Base-by-base conservation (phyloP, 2,797 vertebrate species). In the Dallia pectoralis region DNA sequence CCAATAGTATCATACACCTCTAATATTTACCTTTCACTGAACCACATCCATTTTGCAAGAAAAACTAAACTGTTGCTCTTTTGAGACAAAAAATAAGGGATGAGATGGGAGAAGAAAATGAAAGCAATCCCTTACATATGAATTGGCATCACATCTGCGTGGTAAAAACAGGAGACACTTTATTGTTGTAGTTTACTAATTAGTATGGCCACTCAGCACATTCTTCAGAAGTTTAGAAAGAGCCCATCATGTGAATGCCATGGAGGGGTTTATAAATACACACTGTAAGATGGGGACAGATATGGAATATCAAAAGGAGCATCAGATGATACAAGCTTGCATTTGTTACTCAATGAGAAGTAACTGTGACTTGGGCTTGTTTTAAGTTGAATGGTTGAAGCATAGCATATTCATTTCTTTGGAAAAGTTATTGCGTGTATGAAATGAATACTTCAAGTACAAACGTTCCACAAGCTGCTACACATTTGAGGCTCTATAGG, bases 21-120 rank as follows among this genome's bases (percentile, higher is more conserved):
- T 81, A 73, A 77, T 87, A 90, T 89, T 90, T 89, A 89, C 79
- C 73, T 79, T 78, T 86, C 79, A 73, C 74, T 79, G 69, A 84
- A 87, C 85, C 72, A 77, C 6, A 84, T 87, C 76, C 85, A 87
- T 86, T 87, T 86, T 4, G 66, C 75, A 74, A 70, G 76, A 82
- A 89, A 77, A 87, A 87, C 86, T 84, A 89, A 87, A 83, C 16
- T 85, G 79, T 86, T 85, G 79, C 77, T 79, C 80, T 77, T 74
- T 83, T 78, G 74, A 86, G 77, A 84, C 83, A 75, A 80, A 87
- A 77, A 86, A 82, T 77, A 75, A 19, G 44, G 47, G 27, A 64
- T 64, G 36, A 40, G 65, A 36, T 7, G 32, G 61, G 77, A 74
- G 79, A 78, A 84, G 87, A 83, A 88, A n/a, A n/a, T n/a, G 86